phyloP scores from a whole-genome alignment of 2,113 vertebrate genomes.

The Oreochromis niloticus region DNA sequence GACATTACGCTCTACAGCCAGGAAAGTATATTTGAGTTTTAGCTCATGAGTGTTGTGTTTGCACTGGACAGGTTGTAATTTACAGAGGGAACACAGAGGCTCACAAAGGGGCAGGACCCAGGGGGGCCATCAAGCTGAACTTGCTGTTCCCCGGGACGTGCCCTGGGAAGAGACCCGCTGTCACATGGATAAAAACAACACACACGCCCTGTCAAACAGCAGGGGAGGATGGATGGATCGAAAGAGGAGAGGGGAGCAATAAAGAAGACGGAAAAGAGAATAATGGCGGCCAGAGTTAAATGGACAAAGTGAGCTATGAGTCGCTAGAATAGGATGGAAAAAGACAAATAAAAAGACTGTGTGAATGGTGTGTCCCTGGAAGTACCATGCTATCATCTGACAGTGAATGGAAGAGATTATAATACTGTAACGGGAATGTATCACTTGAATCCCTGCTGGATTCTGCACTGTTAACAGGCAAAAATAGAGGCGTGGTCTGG shows the following conservation, averaged over 20 bases:
- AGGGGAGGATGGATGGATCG: conserved; percentile 44
- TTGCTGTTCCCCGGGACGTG: conserved; percentile 44
- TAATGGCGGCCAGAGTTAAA: not conserved
- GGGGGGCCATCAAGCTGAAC: conserved; percentile 50
- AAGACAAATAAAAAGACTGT: not conserved
- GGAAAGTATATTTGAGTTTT: not conserved
- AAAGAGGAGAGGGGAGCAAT: conserved; percentile 17
- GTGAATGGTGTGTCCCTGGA: not conserved
- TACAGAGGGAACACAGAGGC: conserved; percentile 38
- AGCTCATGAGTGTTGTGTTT: not conserved
- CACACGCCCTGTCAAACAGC: conserved; percentile 61
- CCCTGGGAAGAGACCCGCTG: conserved; percentile 66
- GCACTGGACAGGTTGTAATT: conserved; percentile 39
- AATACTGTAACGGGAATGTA: not conserved
- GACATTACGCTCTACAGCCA: not conserved
- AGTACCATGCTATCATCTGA: conserved; percentile 21
- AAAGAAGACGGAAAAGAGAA: conserved; percentile 27
- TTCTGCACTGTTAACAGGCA: not conserved
- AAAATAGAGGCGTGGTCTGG: not conserved
- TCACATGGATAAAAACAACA: conserved; percentile 65
- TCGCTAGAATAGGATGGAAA: not conserved
- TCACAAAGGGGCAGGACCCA: conserved; percentile 47
- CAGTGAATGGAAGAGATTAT: not conserved
- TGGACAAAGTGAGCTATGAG: conserved; percentile 16
- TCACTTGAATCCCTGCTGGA: not conserved